phyloP scores from a whole-genome alignment of 2,888 invertebrate species.

The Trissonchulus sp. region DNA sequence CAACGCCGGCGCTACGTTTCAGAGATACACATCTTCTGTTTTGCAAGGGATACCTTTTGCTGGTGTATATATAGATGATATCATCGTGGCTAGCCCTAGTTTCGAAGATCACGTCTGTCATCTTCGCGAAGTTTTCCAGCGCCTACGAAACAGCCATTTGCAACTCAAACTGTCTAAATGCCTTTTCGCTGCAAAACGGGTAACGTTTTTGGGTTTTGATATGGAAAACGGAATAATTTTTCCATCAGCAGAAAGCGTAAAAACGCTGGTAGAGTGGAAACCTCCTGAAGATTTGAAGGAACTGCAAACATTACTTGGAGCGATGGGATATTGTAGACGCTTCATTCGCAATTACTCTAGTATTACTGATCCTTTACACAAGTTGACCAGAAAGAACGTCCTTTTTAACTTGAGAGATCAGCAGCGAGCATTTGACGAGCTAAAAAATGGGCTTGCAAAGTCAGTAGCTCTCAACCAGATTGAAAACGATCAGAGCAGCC shows the following conservation, averaged over 20 bases:
- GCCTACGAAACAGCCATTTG: background rate
- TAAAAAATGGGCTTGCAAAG: slow-evolving; percentile 30
- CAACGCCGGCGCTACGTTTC: too few species aligned
- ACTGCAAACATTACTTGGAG: slow-evolving; percentile 37
- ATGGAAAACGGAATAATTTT: too few species aligned
- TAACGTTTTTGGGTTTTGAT: too few species aligned
- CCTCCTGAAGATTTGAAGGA: slow-evolving; percentile 36
- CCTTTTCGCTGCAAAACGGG: too few species aligned
- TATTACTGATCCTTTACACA: slow-evolving; percentile 35
- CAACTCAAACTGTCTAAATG: too few species aligned
- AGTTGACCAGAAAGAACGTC: slow-evolving; percentile 36
- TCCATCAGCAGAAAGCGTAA: too few species aligned
- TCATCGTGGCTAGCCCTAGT: background rate
- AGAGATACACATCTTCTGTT: too few species aligned
- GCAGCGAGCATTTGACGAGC: slow-evolving; percentile 31
- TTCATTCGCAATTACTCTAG: slow-evolving; percentile 35
- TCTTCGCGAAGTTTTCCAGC: background rate
- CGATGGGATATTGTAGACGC: slow-evolving; percentile 35
- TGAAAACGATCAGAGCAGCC: slow-evolving; percentile 34
- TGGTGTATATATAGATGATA: slow-evolving; percentile 7
- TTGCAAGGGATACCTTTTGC: too few species aligned
- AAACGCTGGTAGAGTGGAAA: too few species aligned
- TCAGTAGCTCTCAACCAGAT: slow-evolving; percentile 29
- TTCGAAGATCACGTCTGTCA: slow-evolving; percentile 1
- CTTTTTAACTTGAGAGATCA: slow-evolving; percentile 34